Evolutionary conservation across 2,113 vertebrate genomes (phyloP), one percentile per base, ranked within the genome.

Genomic region (Anarhynchus alexandrinus): DNA sequence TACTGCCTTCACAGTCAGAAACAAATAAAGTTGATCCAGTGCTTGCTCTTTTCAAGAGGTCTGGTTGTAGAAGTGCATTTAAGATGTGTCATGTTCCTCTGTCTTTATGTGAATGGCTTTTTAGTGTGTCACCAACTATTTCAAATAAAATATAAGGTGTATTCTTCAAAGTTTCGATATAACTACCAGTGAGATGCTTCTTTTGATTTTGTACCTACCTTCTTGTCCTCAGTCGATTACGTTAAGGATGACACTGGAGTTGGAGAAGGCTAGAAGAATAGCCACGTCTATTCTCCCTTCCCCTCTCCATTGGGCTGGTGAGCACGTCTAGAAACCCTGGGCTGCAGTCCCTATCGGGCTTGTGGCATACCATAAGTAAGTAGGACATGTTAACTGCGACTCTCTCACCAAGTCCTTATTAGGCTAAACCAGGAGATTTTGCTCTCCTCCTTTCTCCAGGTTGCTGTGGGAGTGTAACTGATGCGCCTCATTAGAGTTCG

Each of bases 391-490:
- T 90, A 94, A 61, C 42, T 65, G 30, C 52, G 59, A 81, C 32
- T 85, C 42, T 83, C 57, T 85, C 54, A 57, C 67, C 58, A 95
- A 82, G 86, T 70, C 65, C 36, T 94, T 82, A 81, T 96, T 89
- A 95, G 88, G 86, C 45, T 89, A 93, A 95, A 47, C n/a, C 73
- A 88, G 51, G n/a, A 87, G 79, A 87, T 65, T 94, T 84, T 59
- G 87, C 67, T 93, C 61, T 92, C 40, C 52, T 93, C 16, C 93
- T 94, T 82, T 92, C 91, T 95, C 90, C 92, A 77, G 91, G 87
- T 93, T 97, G 85, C 66, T 94, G 81, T 97, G 97, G 88, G 94
- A 94, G 91, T 96, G 87, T 92, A 97, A 97, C 54, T 96, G 93
- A 95, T 95, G 92, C 40, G 9, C 90, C 82, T 96, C 94, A 92